Conservation (phyloP, 2,113 vertebrate genomes). For the Actenoides hombroni region DNA sequence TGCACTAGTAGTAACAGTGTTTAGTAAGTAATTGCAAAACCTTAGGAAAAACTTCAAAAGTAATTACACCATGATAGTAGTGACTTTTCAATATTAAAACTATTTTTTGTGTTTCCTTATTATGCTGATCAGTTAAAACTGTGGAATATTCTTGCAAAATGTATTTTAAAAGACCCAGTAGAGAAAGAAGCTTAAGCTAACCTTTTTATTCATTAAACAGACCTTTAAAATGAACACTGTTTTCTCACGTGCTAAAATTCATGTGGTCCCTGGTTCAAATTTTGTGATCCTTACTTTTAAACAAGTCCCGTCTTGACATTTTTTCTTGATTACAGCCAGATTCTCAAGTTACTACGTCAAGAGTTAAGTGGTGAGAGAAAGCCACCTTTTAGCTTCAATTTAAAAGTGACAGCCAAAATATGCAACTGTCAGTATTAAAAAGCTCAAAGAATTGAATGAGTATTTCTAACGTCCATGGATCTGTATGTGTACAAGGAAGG, state of each 20-base stretch:
- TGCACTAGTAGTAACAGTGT: background rate
- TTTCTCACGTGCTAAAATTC: background rate
- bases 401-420: slow-evolving; percentile 14
- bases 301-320: background rate
- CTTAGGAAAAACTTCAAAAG: background rate
- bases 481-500: background rate
- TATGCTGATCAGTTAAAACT: background rate
- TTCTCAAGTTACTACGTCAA: background rate
- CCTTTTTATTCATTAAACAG: background rate
- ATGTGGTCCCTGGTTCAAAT: background rate
- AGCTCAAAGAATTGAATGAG: background rate
- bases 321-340: background rate
- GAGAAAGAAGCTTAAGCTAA: background rate
- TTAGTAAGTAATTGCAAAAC: background rate
- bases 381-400: background rate
- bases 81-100: slow-evolving; percentile 36
- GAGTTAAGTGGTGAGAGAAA: background rate
- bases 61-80: background rate
- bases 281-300: background rate
- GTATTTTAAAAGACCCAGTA: background rate
- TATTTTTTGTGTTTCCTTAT: background rate
- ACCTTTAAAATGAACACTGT: background rate
- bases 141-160: background rate
- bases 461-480: background rate
- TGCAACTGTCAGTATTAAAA: background rate